phyloP scores from a whole-genome alignment of 2,113 vertebrate species.

The Sinocyclocheilus grahami region DNA sequence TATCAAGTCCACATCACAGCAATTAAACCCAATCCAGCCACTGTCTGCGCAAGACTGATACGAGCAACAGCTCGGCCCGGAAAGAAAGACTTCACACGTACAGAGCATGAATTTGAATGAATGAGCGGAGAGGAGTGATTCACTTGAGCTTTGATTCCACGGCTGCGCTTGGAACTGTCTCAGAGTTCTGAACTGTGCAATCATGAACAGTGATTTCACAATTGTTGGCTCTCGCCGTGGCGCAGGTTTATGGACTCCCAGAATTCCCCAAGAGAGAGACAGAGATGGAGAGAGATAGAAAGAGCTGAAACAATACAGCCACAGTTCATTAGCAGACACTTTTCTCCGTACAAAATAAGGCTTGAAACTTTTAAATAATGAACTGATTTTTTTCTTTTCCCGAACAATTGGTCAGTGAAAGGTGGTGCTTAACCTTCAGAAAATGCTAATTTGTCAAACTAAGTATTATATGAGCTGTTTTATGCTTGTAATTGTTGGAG shows the following conservation, averaged over 20 bases:
- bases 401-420: background rate
- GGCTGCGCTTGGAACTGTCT: background rate
- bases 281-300: conserved; percentile 35
- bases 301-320: conserved; percentile 31
- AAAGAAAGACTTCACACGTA: conserved; percentile 20
- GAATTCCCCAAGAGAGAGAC: conserved; percentile 25
- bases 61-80: conserved; percentile 52
- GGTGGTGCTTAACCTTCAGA: background rate
- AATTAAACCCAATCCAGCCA: conserved; percentile 64
- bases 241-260: conserved; percentile 1
- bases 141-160: conserved; percentile 23
- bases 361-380: background rate
- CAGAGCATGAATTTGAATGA: conserved; percentile 24
- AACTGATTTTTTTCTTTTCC: background rate
- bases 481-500: background rate
- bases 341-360: conserved; percentile 1
- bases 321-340: conserved; percentile 39
- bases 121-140: background rate
- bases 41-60: conserved; percentile 63
- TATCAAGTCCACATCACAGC: conserved; percentile 76
- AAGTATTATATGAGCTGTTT: background rate
- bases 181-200: conserved; percentile 12
- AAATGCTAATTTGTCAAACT: background rate
- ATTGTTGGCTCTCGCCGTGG: conserved; percentile 41
- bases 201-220: conserved; percentile 58